A percentile compares a stretch with the other conserved stretches of the same genome.
These are phyloP conservation scores for Thereva nobilitata DNA, from an alignment of 2,888 invertebrate genomes.

Conservation along the genomic window DNA sequence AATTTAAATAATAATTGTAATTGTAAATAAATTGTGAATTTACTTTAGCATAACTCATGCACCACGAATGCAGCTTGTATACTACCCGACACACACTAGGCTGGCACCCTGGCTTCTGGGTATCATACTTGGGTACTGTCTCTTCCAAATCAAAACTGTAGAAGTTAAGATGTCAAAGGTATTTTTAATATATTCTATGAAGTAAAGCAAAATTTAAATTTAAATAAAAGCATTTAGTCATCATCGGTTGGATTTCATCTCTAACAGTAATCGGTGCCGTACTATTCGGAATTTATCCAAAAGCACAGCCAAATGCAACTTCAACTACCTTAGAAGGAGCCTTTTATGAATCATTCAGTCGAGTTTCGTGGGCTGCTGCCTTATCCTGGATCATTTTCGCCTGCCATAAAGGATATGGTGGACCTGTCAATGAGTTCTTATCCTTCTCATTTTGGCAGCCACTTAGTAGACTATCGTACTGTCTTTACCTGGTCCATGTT, in stretches of 20 bases:
- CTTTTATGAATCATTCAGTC: conserved; percentile 48
- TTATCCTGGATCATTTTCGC: conserved; percentile 53
- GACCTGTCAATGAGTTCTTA: conserved; percentile 49
- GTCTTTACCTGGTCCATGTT: conserved; percentile 50
- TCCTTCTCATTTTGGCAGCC: conserved; percentile 52
- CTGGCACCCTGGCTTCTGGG: conserved; percentile 57
- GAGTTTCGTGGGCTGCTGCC: conserved; percentile 50
- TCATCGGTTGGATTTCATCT: conserved; percentile 53
- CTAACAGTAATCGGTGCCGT: conserved; percentile 51
- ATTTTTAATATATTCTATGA: neutral
- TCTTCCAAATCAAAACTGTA: conserved; percentile 52
- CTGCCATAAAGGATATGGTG: conserved; percentile 51
- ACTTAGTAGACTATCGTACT: conserved; percentile 49
- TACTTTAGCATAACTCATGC: neutral
- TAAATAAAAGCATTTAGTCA: neutral
- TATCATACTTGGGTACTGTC: conserved; percentile 54
- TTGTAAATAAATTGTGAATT: neutral
- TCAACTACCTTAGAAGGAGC: conserved; percentile 51
- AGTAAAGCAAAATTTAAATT: no score
- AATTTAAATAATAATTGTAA: neutral
- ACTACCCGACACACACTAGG: conserved; percentile 56
- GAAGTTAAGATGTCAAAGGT: conserved; percentile 51
- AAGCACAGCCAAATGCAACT: conserved; percentile 49
- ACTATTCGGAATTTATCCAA: conserved; percentile 54
- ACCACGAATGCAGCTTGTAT: conserved; percentile 44